Percentiles rank a stretch among this genome's conserved stretches.
These are phyloP conservation scores for Myrmecophaga tridactyla DNA, from an alignment of 2,113 vertebrate species.

Conservation along the genomic window DNA sequence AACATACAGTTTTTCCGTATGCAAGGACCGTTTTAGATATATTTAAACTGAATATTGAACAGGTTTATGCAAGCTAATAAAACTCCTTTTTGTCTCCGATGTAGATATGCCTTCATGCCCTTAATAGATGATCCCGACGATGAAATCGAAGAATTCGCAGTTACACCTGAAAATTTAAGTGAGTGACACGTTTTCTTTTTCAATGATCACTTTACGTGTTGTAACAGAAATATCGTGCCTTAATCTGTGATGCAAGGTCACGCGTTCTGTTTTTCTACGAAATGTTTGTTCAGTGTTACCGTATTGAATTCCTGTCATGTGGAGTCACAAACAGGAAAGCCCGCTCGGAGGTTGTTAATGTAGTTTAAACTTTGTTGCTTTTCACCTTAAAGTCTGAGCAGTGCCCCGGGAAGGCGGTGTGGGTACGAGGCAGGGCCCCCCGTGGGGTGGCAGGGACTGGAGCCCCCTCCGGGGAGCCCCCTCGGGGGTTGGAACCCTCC, in stretches of 20 bases:
- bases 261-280: neutral
- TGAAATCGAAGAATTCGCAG: conserved; percentile 89
- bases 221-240: neutral
- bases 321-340: neutral
- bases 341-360: neutral
- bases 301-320: neutral
- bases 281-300: neutral
- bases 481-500: neutral
- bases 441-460: too few relatives aligned
- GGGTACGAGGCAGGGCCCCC: too few relatives aligned
- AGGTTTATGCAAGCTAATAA: neutral
- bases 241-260: neutral
- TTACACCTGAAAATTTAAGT: conserved; percentile 87
- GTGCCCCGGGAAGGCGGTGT: too few relatives aligned
- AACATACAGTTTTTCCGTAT: neutral
- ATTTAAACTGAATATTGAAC: neutral
- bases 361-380: neutral
- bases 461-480: too few relatives aligned
- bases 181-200: conserved; percentile 48
- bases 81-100: neutral
- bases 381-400: neutral
- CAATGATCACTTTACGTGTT: neutral
- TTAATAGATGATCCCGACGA: conserved; percentile 93
- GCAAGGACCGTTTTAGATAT: neutral
- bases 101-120: conserved; percentile 91